Percentiles rank a stretch among this genome's conserved stretches.
These are phyloP conservation scores for Idris sp. DNA, from an alignment of 1,140 invertebrate species.

Conservation along the genomic window DNA sequence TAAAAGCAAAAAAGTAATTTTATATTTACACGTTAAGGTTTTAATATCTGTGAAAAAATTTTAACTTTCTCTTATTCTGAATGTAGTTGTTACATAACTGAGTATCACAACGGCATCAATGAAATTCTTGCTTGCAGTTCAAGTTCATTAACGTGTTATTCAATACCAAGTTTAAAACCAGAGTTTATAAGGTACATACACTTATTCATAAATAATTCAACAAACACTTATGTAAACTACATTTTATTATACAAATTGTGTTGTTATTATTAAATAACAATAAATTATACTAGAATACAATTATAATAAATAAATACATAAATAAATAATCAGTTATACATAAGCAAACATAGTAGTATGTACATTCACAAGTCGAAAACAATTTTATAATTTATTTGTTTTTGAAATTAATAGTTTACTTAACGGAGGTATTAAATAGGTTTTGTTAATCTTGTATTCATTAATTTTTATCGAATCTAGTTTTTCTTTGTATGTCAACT, in stretches of 20 bases:
- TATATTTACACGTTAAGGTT: conserved; percentile 10
- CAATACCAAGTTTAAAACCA: conserved; percentile 6
- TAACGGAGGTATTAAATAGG: conserved; percentile 1
- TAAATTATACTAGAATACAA: conserved; percentile 18
- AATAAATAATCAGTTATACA: too few relatives aligned
- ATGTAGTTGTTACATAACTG: conserved; percentile 48
- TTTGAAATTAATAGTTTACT: conserved; percentile 9
- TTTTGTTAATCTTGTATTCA: conserved; percentile 20
- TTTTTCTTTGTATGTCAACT: conserved; percentile 47
- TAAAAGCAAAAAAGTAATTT: conserved; percentile 13
- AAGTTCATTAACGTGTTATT: conserved; percentile 57
- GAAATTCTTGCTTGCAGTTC: conserved; percentile 50
- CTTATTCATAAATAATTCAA: conserved; percentile 4
- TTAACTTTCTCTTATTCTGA: conserved; percentile 51
- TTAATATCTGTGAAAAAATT: conserved; percentile 19
- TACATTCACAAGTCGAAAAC: too few relatives aligned
- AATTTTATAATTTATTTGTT: too few relatives aligned
- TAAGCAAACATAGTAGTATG: too few relatives aligned
- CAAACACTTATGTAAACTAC: conserved; percentile 1
- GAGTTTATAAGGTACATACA: neutral
- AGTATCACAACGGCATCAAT: conserved; percentile 44
- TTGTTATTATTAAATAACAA: too few relatives aligned
- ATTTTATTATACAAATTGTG: conserved; percentile 24
- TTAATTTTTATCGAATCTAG: conserved; percentile 52
- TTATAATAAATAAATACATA: conserved; percentile 7